Base-by-base conservation (phyloP, 2,888 invertebrate genomes). In the Ophioninae sp. region DNA sequence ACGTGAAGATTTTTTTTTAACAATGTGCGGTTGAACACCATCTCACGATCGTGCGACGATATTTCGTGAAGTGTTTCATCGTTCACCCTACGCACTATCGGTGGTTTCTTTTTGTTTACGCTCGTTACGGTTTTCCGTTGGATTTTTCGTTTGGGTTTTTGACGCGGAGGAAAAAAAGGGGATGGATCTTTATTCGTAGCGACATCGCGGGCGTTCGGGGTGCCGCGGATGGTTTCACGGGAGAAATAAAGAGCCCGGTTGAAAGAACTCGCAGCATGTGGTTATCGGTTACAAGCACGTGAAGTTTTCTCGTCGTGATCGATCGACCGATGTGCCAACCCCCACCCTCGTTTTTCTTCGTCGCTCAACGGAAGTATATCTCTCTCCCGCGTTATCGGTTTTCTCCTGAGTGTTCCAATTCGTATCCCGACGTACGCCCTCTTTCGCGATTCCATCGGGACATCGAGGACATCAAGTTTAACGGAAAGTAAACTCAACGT, bases 241-340 rank as follows among this genome's bases (percentile, higher is more conserved):
- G 63, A 56, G 20, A 59, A 76, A 58, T 64, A 30, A 51, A 76
- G 63, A 9, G 23, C 44, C 22, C n/a, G 22, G 51, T 22, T 51
- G 22, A 41, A 22, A 39, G 23, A 67, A 64, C 51, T 69, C 72
- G 75, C 78, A 74, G 81, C 74, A 81, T 75, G 75, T 63, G 67
- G 44, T 67, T 75, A 20, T 64, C 41, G 67, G 61, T 67, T 44
- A 76, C 23, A 67, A 44, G 61, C 84, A 84, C 84, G 84, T 84
- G 84, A 84, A 84, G 58, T 20, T 59, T 39, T 37, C 58, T 51
- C 41, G 74, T 37, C 74, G 68, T 79, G 73, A 84, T 84, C 84
- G 84, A 84, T 84, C 79, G 84, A 71, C 67, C 79, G 72, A 76
- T 81, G 81, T 81, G 78, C 78, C 39, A 79, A 61, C 17, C 56